Base-by-base conservation (phyloP, 2,888 invertebrate species). In the Meghimatium bilineatum region DNA sequence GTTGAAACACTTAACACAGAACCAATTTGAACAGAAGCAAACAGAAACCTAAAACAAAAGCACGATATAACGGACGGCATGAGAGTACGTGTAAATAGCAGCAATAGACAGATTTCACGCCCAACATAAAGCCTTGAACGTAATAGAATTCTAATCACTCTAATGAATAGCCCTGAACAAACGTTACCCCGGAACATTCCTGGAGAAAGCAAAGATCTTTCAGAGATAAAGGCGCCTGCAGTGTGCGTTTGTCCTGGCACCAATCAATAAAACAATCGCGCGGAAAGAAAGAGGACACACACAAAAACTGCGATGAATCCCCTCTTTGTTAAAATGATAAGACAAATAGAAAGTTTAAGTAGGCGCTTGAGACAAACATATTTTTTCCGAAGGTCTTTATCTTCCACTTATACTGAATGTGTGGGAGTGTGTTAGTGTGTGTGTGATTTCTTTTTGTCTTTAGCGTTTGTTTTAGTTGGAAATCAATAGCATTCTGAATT, bases 151-250 rank as follows among this genome's bases (percentile, higher is more conserved):
- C 75, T 75, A 75, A 75, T 75, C 75, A 75, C 38, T 36, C 78
- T 78, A 78, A 78, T 78, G 78, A 78, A 66, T 36, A 66, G 66
- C 44, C 36, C 63, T 66, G 60, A 76, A 76, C 76, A 76, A 76
- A 76, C 76, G 56, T 56, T 44, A 72, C 44, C 44, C 38, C 72
- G 44, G 72, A 44, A 44, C 72, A 72, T 72, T 72, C 49, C 72
- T 20, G 20, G 44, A 52, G 60, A 75, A 75, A 75, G 60, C 56
- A 38, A 75, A 52, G 75, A 75, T 56, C 75, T 56, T 75, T 10
- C 75, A 56, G 56, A 56, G 60, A 75, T 38, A 75, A 75, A 75
- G 75, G 75, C 75, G 75, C 75, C 56, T 36, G 76, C 56, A 38
- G 60, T 23, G 63, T 60, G 77, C 77, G 63, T 77, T 77, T 77